Evolutionary conservation across 2,113 vertebrate genomes (phyloP).

Genomic region (Leptobrachium ailaonicum): DNA sequence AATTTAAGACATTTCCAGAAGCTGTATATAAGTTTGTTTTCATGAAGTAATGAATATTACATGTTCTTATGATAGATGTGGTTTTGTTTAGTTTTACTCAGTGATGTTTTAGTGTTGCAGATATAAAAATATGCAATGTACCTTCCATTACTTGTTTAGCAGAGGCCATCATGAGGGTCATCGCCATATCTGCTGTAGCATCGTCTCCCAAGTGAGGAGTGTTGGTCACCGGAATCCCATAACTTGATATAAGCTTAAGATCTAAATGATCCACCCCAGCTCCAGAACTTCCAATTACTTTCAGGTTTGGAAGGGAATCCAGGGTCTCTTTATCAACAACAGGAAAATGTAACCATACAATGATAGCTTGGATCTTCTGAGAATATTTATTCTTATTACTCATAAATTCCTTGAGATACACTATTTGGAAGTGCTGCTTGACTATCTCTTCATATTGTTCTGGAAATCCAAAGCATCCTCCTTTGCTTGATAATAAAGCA

Average conservation of each 20-base stretch:
- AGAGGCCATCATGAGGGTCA: constrained; percentile 77
- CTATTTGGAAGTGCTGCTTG: constrained; percentile 68
- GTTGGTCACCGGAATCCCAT: constrained; percentile 73
- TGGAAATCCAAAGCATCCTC: constrained; percentile 56
- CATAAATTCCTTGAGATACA: constrained; percentile 66
- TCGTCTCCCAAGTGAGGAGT: constrained; percentile 67
- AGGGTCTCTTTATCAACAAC: constrained; percentile 62
- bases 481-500: constrained; percentile 60
- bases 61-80: no score
- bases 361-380: constrained; percentile 66
- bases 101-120: no score
- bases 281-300: constrained; percentile 70
- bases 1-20: no score
- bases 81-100: no score
- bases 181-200: constrained; percentile 76
- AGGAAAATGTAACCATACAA: constrained; percentile 60
- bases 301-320: constrained; percentile 69
- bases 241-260: constrained; percentile 67
- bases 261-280: constrained; percentile 79
- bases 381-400: constrained; percentile 58
- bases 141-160: constrained; percentile 74
- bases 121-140: constrained; percentile 47
- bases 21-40: no score
- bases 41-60: no score
- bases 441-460: constrained; percentile 57